Percentiles rank a stretch among this genome's conserved stretches.
Conservation (phyloP, 2,888 invertebrate species). For the Drosophila robusta region DNA sequence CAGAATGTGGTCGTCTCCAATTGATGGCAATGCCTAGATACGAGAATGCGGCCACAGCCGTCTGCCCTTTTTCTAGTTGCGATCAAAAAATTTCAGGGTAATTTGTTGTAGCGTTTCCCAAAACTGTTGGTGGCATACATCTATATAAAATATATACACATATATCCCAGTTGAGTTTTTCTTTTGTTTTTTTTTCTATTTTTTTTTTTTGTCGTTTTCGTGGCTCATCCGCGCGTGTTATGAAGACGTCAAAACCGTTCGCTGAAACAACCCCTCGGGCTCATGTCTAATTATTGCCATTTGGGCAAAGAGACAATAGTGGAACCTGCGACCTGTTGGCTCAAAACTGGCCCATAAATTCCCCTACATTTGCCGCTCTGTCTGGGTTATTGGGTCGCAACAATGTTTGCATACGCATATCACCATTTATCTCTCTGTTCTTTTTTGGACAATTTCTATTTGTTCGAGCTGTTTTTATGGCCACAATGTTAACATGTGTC, state of each 20-base stretch:
- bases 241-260: constrained; percentile 68
- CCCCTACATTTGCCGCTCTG: constrained; percentile 16
- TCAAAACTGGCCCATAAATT: constrained; percentile 21
- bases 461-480: constrained; percentile 52
- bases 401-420: constrained; percentile 46
- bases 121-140: constrained; percentile 70
- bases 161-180: constrained; percentile 7
- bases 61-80: constrained; percentile 23
- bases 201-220: constrained; percentile 15
- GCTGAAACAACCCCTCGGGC: constrained; percentile 33
- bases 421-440: constrained; percentile 36
- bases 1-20: constrained; percentile 55
- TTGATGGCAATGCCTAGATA: constrained; percentile 59
- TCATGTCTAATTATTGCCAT: constrained; percentile 25
- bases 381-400: constrained; percentile 37
- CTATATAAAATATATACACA: neutral
- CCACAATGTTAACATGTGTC: constrained; percentile 53
- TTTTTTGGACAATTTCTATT: constrained; percentile 37
- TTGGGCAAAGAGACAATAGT: neutral
- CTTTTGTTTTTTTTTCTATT: constrained; percentile 19
- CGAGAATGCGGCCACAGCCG: constrained; percentile 6
- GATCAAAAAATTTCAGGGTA: constrained; percentile 62
- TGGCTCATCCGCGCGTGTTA: constrained; percentile 72
- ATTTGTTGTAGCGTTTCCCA: constrained; percentile 65
- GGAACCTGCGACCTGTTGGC: constrained; percentile 8